Percentiles rank a stretch among this genome's conserved stretches.
Conservation (phyloP, 2,113 vertebrate species). For the Phylloscopus whistleri region DNA sequence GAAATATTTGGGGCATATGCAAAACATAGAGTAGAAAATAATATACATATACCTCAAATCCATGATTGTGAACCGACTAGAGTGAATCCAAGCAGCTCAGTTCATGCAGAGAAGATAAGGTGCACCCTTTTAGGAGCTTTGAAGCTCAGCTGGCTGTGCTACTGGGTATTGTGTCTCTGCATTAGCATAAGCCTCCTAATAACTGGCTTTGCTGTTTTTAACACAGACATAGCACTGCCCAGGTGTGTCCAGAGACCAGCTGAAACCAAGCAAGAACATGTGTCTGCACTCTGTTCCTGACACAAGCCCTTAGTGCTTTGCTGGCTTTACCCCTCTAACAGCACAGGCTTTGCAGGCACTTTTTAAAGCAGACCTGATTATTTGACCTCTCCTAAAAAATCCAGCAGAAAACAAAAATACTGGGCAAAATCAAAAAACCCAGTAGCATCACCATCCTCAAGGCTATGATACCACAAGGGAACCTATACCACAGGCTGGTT, state of each 20-base stretch:
- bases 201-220: not conserved
- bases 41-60: accelerated
- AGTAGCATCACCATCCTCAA: not conserved
- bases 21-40: not conserved
- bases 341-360: not conserved
- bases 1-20: not conserved
- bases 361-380: not conserved
- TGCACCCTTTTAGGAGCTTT: not conserved
- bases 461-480: not conserved
- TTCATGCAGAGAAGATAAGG: not conserved
- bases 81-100: not conserved
- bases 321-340: not conserved
- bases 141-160: not conserved
- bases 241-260: not conserved
- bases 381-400: not conserved
- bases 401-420: not conserved
- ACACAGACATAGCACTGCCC: not conserved
- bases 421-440: not conserved
- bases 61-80: not conserved
- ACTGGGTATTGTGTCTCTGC: not conserved
- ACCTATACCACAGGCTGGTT: not conserved
- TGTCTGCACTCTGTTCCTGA: not conserved
- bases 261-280: not conserved
- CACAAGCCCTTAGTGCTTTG: not conserved
- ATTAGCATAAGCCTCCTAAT: not conserved